Evolutionary conservation across 2,888 invertebrate genomes (phyloP).

Genomic region (Trachelus iudaicus): DNA sequence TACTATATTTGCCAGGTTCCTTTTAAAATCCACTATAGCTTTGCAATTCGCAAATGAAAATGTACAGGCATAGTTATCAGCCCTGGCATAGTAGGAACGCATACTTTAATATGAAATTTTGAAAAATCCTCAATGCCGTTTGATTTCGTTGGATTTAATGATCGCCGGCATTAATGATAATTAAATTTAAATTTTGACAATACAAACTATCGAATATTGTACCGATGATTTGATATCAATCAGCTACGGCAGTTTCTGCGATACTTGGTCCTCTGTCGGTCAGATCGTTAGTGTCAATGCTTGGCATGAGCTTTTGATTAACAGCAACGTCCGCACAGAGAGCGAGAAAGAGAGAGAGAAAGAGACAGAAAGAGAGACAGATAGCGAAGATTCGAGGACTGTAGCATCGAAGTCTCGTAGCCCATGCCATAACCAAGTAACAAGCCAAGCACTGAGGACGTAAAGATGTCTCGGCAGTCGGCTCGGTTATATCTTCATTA

Average conservation of each 20-base stretch:
- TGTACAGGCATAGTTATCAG: slow-evolving; percentile 21
- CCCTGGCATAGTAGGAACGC: too few relatives aligned
- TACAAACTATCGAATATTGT: too few relatives aligned
- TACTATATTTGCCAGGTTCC: slow-evolving; percentile 32
- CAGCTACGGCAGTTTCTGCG: too few relatives aligned
- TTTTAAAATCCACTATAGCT: slow-evolving; percentile 30
- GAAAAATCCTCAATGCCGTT: too few relatives aligned
- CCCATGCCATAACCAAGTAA: slow-evolving; percentile 48
- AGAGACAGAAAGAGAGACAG: slow-evolving; percentile 5
- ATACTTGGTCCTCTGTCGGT: background rate
- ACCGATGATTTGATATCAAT: too few relatives aligned
- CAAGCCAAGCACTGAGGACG: slow-evolving; percentile 53
- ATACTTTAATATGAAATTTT: too few relatives aligned
- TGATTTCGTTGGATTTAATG: too few relatives aligned
- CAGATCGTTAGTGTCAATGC: slow-evolving; percentile 30
- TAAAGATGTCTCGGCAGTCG: slow-evolving; percentile 62
- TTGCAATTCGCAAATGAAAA: slow-evolving; percentile 40
- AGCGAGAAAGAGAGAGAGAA: slow-evolving; percentile 6
- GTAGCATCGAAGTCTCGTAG: slow-evolving; percentile 18
- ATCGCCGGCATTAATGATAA: too few relatives aligned
- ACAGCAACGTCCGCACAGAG: slow-evolving; percentile 46
- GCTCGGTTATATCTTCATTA: slow-evolving; percentile 64
- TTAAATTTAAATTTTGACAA: too few relatives aligned
- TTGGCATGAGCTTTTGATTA: slow-evolving; percentile 47
- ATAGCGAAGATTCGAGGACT: background rate